phyloP scores from a whole-genome alignment of 2,113 vertebrate species.

The Perca schrenkii region DNA sequence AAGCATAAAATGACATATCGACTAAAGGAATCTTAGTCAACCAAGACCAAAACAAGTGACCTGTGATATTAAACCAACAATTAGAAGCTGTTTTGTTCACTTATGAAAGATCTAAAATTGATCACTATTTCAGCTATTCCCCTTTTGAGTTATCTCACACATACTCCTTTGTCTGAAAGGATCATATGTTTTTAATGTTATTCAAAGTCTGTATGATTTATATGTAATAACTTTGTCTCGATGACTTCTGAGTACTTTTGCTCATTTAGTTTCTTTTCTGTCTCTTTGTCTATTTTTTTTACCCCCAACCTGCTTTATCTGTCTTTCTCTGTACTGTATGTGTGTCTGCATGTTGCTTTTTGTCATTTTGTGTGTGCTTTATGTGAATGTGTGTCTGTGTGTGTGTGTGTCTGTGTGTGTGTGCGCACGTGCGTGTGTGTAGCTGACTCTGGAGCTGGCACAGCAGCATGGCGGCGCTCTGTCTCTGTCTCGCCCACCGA shows the following conservation, averaged over 20 bases:
- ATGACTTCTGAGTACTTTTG: neutral
- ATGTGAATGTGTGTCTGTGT: conserved; percentile 8
- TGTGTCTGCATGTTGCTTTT: conserved; percentile 41
- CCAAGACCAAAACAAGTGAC: too few relatives aligned
- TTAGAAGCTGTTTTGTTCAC: too few relatives aligned
- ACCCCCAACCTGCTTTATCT: conserved; percentile 32
- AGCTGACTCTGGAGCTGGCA: conserved; percentile 75
- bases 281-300: conserved; percentile 39
- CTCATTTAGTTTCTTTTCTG: conserved; percentile 8
- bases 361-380: conserved; percentile 10
- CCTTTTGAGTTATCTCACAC: too few relatives aligned
- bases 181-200: neutral
- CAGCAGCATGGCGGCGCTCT: conserved; percentile 74
- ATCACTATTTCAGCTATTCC: too few relatives aligned
- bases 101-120: too few relatives aligned
- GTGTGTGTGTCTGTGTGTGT: conserved; percentile 14
- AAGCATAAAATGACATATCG: too few relatives aligned
- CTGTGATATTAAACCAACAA: too few relatives aligned
- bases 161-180: too few relatives aligned
- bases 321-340: conserved; percentile 23
- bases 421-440: conserved; percentile 17
- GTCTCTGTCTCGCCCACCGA: conserved; percentile 73
- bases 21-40: too few relatives aligned
- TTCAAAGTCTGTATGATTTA: neutral
- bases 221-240: neutral